Percentiles rank a stretch among this genome's conserved stretches.
These are phyloP conservation scores for Cephus runcator DNA, from an alignment of 2,888 invertebrate species.

Conservation along the genomic window DNA sequence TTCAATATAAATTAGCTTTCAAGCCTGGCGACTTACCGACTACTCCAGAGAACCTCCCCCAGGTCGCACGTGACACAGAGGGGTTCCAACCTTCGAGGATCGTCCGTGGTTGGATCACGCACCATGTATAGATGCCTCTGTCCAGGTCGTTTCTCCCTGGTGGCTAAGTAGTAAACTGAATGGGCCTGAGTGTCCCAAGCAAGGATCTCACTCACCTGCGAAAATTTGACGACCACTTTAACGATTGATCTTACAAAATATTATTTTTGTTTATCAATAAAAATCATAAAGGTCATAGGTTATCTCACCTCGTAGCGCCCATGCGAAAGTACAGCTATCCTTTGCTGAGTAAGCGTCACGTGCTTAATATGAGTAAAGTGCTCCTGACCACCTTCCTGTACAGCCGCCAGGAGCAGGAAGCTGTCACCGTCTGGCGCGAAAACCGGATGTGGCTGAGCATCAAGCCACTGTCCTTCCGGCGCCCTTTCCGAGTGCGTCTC, in stretches of 20 bases:
- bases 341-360: slow-evolving; percentile 82
- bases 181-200: slow-evolving; percentile 88
- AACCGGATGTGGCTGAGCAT: slow-evolving; percentile 85
- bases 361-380: slow-evolving; percentile 91
- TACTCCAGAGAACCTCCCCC: slow-evolving; percentile 80
- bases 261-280: no score
- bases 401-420: slow-evolving; percentile 82
- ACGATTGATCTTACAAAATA: not conserved
- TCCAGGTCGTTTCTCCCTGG: slow-evolving; percentile 84
- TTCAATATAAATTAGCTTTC: not conserved
- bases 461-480: slow-evolving; percentile 86
- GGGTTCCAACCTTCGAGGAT: slow-evolving; percentile 76
- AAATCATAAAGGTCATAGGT: not conserved
- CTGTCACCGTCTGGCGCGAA: slow-evolving; percentile 87
- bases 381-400: slow-evolving; percentile 86
- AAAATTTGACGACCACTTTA: not conserved
- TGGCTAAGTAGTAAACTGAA: slow-evolving; percentile 80
- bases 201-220: slow-evolving; percentile 73
- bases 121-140: slow-evolving; percentile 91
- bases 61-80: slow-evolving; percentile 89
- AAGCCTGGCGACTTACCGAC: slow-evolving; percentile 67
- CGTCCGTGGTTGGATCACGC: slow-evolving; percentile 78
- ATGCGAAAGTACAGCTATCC: slow-evolving; percentile 86
- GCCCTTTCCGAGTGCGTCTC: slow-evolving; percentile 89
- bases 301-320: slow-evolving; percentile 82